Conservation (phyloP, 2,113 vertebrate genomes). For the Tichodroma muraria region DNA sequence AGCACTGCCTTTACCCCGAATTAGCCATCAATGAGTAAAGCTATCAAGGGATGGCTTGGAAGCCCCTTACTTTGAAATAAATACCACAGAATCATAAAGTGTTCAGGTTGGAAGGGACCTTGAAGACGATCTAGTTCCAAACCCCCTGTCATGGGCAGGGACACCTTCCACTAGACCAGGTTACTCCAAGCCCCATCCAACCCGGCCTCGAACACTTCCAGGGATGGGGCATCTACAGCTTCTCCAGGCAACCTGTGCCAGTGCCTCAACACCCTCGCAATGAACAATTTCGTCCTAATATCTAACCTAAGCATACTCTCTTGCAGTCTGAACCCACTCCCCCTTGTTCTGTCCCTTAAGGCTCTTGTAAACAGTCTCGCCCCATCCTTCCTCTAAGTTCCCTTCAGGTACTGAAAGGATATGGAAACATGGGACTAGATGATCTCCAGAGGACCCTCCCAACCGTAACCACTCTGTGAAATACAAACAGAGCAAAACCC, state of each 20-base stretch:
- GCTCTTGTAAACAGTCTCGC: neutral
- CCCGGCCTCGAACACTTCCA: neutral
- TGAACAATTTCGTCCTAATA: neutral
- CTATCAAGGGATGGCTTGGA: fast-evolving
- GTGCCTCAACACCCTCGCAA: neutral
- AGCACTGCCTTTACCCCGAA: neutral
- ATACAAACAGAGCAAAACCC: neutral
- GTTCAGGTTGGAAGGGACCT: neutral
- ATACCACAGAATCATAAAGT: neutral
- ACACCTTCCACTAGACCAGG: neutral
- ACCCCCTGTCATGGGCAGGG: fast-evolving
- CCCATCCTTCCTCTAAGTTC: neutral
- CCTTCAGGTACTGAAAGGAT: neutral
- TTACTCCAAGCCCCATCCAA: neutral
- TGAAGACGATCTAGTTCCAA: neutral
- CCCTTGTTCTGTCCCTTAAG: neutral
- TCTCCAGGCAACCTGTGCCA: neutral
- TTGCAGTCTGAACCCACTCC: neutral
- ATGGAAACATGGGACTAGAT: neutral
- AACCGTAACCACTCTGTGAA: neutral
- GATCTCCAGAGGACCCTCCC: neutral
- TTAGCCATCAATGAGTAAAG: fast-evolving
- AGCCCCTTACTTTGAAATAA: neutral
- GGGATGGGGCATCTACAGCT: neutral
- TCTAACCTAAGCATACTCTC: neutral